A percentile compares a stretch with the other conserved stretches of the same genome.
phyloP scores from a whole-genome alignment of 2,113 vertebrate species.

The Psettodes erumei region DNA sequence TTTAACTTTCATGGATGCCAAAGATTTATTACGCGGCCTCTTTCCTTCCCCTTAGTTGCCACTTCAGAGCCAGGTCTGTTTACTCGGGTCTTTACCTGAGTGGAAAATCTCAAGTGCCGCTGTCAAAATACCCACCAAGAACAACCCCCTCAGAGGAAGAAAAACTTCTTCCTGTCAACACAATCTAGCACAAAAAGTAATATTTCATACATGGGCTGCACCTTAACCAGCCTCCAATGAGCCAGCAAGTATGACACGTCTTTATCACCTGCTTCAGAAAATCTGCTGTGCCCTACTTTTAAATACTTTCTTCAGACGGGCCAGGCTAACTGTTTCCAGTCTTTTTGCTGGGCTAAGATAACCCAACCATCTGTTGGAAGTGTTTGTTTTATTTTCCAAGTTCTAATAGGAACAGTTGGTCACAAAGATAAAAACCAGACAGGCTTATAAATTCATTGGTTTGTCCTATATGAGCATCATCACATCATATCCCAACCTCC shows the following conservation, averaged over 20 bases:
- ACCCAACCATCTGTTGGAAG: not conserved
- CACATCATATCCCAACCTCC: too few relatives aligned
- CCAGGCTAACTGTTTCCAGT: not conserved
- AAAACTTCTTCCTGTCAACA: conserved; percentile 7
- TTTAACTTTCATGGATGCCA: conserved; percentile 43
- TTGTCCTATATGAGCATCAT: too few relatives aligned
- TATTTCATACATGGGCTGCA: conserved; percentile 20
- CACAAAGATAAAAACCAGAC: too few relatives aligned
- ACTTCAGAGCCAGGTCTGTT: conserved; percentile 53
- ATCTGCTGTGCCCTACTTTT: not conserved
- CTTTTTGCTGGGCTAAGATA: too few relatives aligned
- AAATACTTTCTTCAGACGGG: not conserved
- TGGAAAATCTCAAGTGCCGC: conserved; percentile 75
- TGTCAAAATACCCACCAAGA: conserved; percentile 69
- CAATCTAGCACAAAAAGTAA: not conserved
- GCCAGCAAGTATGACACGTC: not conserved
- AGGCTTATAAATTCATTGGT: too few relatives aligned
- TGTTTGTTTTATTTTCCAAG: not conserved
- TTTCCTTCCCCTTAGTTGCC: not conserved
- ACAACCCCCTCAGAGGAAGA: not conserved
- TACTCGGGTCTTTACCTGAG: conserved; percentile 56
- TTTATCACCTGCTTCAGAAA: not conserved
- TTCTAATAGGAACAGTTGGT: too few relatives aligned
- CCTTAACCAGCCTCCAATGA: not conserved
- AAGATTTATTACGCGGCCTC: conserved; percentile 28